Base-by-base conservation (phyloP, 2,797 vertebrate genomes). In the Eptatretus atami region DNA sequence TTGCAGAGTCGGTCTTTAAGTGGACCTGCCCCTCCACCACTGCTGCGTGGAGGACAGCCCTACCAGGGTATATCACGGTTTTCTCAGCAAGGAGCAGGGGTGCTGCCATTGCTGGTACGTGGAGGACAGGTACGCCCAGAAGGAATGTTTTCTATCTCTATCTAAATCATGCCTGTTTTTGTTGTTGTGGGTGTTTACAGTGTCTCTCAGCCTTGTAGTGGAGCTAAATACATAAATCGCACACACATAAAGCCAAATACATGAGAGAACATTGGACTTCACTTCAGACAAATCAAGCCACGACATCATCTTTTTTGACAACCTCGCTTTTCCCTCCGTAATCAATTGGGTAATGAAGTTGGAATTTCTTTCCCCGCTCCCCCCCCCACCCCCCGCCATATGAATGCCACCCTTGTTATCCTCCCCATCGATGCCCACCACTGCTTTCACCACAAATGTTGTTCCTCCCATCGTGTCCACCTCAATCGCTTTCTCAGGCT, bases 51-150 rank as follows among this genome's bases (percentile, higher is more conserved):
- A 10, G 92, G 86, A 12, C 81, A 86, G 66, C 84, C 86, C 64
- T 61, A 75, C 53, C 76, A 77, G 44, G 77, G 84, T 61, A 96
- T 94, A 69, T 71, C 82, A 66, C 74, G 76, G 15, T 73, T 74
- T 0, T 82, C 76, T 67, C 73, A 83, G 64, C 83, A 75, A 72
- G 75, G 85, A 2, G 84, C 90, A 72, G 82, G 84, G 31, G 81
- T 83, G 65, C 94, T 98, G 92, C 90, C 92, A 0, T 84, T 86
- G 1, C 75, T 98, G 25, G 85, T 98, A 70, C 76, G 87, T 75
- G 90, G 90, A 64, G 84, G 86, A 5, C 92, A 92, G 83, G 88
- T 95, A 64, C 74, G 77, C 64, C 44, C 31, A 12, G 15, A 2
- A 13, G 4, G 2, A 15, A n/a, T 52, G 53, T 19, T 44, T 52